These are phyloP conservation scores for Pelmatolapia mariae DNA, from an alignment of 2,113 vertebrate species.

Conservation along the genomic window DNA sequence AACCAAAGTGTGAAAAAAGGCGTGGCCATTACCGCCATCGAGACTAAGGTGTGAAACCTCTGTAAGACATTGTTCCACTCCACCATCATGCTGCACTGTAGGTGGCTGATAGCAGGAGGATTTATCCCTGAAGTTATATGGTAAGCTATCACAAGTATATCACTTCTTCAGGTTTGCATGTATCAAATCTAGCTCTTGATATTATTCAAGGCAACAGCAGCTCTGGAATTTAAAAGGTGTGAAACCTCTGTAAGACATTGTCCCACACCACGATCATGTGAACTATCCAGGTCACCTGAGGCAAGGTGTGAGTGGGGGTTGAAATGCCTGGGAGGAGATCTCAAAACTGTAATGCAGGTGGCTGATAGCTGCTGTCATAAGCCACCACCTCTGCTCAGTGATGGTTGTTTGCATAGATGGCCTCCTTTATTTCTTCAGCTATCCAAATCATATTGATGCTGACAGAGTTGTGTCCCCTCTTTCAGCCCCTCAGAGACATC, in stretches of 20 bases:
- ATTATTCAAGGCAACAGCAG: not conserved
- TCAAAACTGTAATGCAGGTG: not conserved
- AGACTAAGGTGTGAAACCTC: not conserved
- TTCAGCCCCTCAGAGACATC: conserved; percentile 58
- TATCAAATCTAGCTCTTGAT: not conserved
- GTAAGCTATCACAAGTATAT: not conserved
- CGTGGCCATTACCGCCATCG: not conserved
- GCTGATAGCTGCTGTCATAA: not conserved
- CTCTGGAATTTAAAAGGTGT: not conserved
- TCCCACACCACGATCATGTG: not conserved
- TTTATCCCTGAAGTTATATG: not conserved
- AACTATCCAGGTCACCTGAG: not conserved
- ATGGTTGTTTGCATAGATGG: not conserved
- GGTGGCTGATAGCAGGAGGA: not conserved
- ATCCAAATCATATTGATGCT: not conserved
- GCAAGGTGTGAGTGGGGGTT: not conserved
- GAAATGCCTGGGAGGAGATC: not conserved
- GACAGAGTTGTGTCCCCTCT: not conserved
- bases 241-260: not conserved
- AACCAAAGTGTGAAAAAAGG: not conserved
- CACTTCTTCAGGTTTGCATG: not conserved
- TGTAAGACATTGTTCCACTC: not conserved
- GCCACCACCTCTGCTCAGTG: not conserved
- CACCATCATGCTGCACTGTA: not conserved
- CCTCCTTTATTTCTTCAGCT: not conserved